phyloP scores from a whole-genome alignment of 2,797 vertebrate genomes.

The Sebastes steindachneri region DNA sequence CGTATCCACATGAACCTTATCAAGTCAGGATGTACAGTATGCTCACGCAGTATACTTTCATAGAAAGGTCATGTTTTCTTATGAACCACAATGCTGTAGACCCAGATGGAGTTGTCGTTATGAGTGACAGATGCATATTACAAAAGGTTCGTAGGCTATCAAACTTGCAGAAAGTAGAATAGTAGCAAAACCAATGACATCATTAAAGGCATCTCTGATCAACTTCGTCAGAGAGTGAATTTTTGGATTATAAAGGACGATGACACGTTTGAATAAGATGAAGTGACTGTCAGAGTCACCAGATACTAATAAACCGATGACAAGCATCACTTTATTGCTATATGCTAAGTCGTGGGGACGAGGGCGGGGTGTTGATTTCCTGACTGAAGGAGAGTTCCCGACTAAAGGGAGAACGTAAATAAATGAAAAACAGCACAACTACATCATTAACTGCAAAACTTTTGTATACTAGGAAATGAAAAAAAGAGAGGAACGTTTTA shows the following conservation, averaged over 20 bases:
- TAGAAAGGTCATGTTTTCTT: not conserved
- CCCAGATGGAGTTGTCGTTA: not conserved
- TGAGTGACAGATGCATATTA: not conserved
- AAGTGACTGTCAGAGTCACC: not conserved
- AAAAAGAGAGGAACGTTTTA: not conserved
- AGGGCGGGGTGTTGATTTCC: not conserved
- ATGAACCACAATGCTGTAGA: not conserved
- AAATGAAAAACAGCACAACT: not conserved
- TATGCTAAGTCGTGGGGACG: not conserved
- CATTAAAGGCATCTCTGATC: not conserved
- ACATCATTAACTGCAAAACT: not conserved
- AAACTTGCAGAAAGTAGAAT: not conserved
- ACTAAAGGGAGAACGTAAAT: not conserved
- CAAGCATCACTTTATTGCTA: not conserved
- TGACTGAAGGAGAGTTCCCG: not conserved
- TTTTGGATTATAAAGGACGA: not conserved
- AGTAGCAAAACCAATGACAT: not conserved
- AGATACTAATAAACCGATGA: not conserved
- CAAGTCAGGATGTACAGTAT: not conserved
- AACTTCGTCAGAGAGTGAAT: not conserved
- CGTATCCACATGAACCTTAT: not conserved
- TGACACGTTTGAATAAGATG: not conserved
- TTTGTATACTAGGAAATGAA: not conserved
- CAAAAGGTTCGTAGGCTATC: not conserved
- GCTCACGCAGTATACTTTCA: not conserved